A percentile compares a stretch with the other conserved stretches of the same genome.
Conservation (phyloP, 1,140 invertebrate genomes). For the Listronotus oregonensis region DNA sequence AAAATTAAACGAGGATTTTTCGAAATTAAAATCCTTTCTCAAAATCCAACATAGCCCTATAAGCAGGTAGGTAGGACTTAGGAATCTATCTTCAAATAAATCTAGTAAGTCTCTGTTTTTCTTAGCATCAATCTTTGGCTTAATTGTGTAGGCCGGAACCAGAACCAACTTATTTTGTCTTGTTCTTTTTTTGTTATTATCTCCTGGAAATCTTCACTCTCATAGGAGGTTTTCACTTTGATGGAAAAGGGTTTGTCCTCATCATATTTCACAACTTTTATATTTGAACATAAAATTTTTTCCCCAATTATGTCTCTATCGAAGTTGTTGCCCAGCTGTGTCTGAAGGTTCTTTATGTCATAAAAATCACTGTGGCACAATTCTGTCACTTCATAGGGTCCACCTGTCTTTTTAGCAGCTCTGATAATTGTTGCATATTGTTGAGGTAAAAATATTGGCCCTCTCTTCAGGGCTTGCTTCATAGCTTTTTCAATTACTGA, state of each 20-base stretch:
- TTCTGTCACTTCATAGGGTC: too few species aligned
- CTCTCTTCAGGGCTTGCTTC: too few species aligned
- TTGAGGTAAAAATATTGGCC: too few species aligned
- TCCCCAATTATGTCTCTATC: neutral
- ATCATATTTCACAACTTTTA: slow-evolving; percentile 8
- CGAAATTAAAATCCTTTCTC: too few species aligned
- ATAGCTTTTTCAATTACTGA: slow-evolving; percentile 50
- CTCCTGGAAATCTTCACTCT: slow-evolving; percentile 7
- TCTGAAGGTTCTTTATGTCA: too few species aligned
- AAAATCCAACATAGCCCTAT: too few species aligned
- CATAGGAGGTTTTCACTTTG: slow-evolving; percentile 11
- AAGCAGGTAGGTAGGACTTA: neutral
- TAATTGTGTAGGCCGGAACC: neutral
- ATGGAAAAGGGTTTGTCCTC: slow-evolving; percentile 1
- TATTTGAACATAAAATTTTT: slow-evolving; percentile 11
- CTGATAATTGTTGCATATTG: too few species aligned
- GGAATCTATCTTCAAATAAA: slow-evolving; percentile 7
- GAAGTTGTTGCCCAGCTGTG: too few species aligned
- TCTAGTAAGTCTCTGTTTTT: slow-evolving; percentile 11
- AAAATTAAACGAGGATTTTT: too few species aligned
- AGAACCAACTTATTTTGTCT: neutral
- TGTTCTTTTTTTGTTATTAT: neutral
- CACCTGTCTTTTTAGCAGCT: too few species aligned
- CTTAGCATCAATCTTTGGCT: neutral
- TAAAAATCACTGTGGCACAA: too few species aligned